Percentiles rank a stretch among this genome's conserved stretches.
Conservation (phyloP, 1,140 invertebrate genomes). For the Pteromalus puparum region DNA sequence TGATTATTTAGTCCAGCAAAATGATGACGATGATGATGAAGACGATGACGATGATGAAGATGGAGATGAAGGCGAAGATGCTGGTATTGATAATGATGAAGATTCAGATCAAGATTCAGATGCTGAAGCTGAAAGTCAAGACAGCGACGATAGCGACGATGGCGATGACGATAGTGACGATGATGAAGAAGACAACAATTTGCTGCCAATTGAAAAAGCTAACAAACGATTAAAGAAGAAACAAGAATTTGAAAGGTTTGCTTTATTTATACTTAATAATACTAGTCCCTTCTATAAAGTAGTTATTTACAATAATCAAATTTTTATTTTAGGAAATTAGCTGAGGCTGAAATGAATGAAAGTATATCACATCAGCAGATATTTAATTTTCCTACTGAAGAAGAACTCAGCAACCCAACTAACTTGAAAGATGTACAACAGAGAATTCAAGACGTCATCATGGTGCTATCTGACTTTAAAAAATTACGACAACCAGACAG, state of each 20-base stretch:
- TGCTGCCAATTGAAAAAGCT: constrained; percentile 91
- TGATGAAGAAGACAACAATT: constrained; percentile 78
- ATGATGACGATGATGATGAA: constrained; percentile 68
- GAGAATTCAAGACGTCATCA: constrained; percentile 91
- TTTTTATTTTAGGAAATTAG: constrained; percentile 78
- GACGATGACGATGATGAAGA: constrained; percentile 68
- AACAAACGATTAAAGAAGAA: constrained; percentile 85
- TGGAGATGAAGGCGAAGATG: constrained; percentile 66
- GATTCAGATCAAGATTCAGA: constrained; percentile 62
- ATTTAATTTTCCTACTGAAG: constrained; percentile 85
- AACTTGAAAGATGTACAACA: constrained; percentile 91
- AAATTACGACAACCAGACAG: constrained; percentile 83
- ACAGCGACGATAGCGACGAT: constrained; percentile 62
- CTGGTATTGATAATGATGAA: constrained; percentile 76
- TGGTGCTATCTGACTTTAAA: constrained; percentile 93
- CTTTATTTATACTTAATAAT: constrained; percentile 53
- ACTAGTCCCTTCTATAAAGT: constrained; percentile 23
- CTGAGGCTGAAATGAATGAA: constrained; percentile 87
- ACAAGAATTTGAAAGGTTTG: constrained; percentile 65
- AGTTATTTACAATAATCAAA: constrained; percentile 39
- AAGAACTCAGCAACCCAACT: constrained; percentile 83
- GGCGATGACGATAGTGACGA: constrained; percentile 70
- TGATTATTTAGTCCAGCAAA: constrained; percentile 44
- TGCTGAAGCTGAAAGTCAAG: constrained; percentile 76
- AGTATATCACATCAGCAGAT: constrained; percentile 85